Base-by-base conservation (phyloP, 1,140 invertebrate genomes). In the Aphelinus atriplicis region DNA sequence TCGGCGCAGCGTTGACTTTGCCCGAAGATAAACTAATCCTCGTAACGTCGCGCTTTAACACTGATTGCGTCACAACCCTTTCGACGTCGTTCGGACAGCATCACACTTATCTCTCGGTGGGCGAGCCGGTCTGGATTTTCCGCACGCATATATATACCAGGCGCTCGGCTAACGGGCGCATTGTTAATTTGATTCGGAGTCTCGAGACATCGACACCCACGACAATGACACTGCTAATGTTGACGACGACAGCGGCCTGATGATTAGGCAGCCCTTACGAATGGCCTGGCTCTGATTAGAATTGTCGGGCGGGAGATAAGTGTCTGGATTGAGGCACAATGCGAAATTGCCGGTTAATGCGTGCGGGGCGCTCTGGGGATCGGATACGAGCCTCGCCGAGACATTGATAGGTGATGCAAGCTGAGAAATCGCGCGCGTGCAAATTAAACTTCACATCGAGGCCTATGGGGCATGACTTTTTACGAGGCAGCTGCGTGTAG, bases 11-110 rank as follows among this genome's bases (percentile, higher is more conserved):
- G n/a, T 60, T 42, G 68, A 71, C 67, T 69, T 70, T 51, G 47
- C 79, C 66, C 78, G 79, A 84, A 86, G 84, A 86, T 86, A 86
- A 75, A 86, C 84, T 85, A 85, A 86, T 85, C 84, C 83, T 82
- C 80, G 83, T 84, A 82, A 85, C 81, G 82, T 85, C 84, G 84
- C 83, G 83, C 84, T 86, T 86, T 86, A 85, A 66, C 83, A 83
- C 83, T 86, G 84, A 86, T 86, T 84, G 83, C 83, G 84, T 84
- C 82, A 85, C 73, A 69, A 68, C 66, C 73, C 67, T 68, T 75
- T 58, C 64, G 73, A 69, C 71, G 82, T 82, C 83, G 82, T 84
- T 84, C 71, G 84, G 84, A 85, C 84, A 83, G 83, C 83, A 83
- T 85, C 83, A 82, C 84, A 85, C 84, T 85, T 85, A 85, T 85